phyloP scores from a whole-genome alignment of 2,797 vertebrate species.

The Somateria mollissima region DNA sequence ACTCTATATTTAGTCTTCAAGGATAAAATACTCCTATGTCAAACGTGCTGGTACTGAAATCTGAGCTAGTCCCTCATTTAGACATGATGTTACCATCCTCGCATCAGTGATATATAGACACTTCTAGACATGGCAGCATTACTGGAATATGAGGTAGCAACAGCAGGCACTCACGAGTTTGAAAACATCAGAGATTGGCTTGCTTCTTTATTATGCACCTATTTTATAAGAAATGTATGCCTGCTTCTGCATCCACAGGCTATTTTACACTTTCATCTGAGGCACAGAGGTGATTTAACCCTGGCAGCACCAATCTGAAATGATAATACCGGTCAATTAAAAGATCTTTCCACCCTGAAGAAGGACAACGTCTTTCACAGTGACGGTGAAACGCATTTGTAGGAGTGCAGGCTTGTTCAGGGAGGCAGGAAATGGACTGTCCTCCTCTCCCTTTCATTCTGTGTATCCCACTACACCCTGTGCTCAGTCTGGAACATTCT shows the following conservation, averaged over 20 bases:
- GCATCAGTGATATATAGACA: not conserved
- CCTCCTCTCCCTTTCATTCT: not conserved
- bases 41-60: not conserved
- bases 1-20: not conserved
- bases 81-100: accelerated
- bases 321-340: not conserved
- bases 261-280: not conserved
- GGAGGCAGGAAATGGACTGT: not conserved
- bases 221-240: not conserved
- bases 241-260: not conserved
- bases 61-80: not conserved
- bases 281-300: not conserved
- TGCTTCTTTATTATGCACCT: not conserved
- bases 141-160: not conserved
- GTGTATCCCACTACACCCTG: not conserved
- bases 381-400: not conserved
- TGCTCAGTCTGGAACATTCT: not conserved
- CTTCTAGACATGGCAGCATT: not conserved
- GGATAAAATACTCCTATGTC: not conserved
- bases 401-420: not conserved
- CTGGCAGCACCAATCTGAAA: not conserved
- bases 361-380: not conserved
- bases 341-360: not conserved
- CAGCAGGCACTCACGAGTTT: not conserved
- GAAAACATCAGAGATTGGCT: not conserved